These are phyloP conservation scores for Pristionchus arcanus DNA, from an alignment of 2,888 invertebrate genomes.

Conservation along the genomic window DNA sequence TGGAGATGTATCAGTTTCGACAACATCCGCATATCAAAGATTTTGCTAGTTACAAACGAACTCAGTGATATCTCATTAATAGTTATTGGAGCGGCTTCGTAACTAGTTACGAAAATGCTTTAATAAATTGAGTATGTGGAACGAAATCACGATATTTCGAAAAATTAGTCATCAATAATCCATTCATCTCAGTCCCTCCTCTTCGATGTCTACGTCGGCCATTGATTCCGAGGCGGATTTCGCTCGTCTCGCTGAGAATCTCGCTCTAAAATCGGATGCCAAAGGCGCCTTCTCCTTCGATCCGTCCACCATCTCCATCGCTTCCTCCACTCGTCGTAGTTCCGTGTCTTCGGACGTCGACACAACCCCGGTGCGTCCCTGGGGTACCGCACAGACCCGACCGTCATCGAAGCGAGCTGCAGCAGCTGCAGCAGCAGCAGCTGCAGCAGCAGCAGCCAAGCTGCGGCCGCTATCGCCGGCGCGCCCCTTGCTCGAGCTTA, in stretches of 20 bases:
- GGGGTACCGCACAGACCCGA: not conserved
- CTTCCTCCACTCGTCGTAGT: not conserved
- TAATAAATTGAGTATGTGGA: no score
- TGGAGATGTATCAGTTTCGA: no score
- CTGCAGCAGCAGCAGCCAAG: not conserved
- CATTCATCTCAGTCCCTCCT: conserved; percentile 64
- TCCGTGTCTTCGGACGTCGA: conserved; percentile 44
- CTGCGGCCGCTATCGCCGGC: conserved; percentile 24
- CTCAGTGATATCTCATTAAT: no score
- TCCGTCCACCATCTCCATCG: not conserved
- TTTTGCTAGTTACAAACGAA: no score
- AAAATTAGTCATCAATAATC: not conserved
- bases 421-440: not conserved
- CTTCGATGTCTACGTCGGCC: conserved; percentile 73
- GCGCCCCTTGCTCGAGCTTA: conserved; percentile 55
- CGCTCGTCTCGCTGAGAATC: conserved; percentile 78
- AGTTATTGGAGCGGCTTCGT: no score
- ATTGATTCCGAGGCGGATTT: conserved; percentile 79
- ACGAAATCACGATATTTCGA: no score
- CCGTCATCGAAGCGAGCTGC: not conserved
- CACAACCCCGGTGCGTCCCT: conserved; percentile 55
- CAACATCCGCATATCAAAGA: no score
- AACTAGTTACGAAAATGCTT: no score
- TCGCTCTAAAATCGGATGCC: conserved; percentile 78
- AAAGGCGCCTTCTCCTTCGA: conserved; percentile 54